Percentiles rank a stretch among this genome's conserved stretches.
phyloP scores from a whole-genome alignment of 2,888 invertebrate genomes.

The Brachyopa scutellaris region DNA sequence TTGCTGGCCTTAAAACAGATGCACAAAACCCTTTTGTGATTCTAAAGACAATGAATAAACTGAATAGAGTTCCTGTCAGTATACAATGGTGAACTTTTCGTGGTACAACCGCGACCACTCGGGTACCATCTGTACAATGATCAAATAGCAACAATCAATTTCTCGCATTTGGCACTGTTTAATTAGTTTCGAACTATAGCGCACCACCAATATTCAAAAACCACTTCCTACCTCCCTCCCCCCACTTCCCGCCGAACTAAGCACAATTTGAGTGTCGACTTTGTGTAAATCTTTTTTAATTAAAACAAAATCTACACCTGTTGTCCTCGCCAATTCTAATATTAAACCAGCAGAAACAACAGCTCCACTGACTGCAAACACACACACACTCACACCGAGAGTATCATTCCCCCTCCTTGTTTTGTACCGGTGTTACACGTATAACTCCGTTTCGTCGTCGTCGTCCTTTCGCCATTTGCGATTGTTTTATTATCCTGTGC shows the following conservation, averaged over 20 bases:
- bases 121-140: slow-evolving; percentile 56
- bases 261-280: slow-evolving; percentile 66
- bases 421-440: slow-evolving; percentile 3
- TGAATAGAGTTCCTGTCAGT: not conserved
- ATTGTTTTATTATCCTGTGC: slow-evolving; percentile 68
- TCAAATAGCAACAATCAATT: slow-evolving; percentile 58
- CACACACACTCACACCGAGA: not conserved
- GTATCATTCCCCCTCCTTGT: not conserved
- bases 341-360: slow-evolving; percentile 31
- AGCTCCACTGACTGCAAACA: not conserved
- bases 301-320: slow-evolving; percentile 72
- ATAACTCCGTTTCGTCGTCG: slow-evolving; percentile 26
- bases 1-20: no score
- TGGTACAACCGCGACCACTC: not conserved
- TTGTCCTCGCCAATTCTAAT: slow-evolving; percentile 67
- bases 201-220: slow-evolving; percentile 17
- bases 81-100: slow-evolving; percentile 25
- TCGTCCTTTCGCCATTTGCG: slow-evolving; percentile 54
- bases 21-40: no score
- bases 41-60: slow-evolving; percentile 35
- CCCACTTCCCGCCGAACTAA: slow-evolving; percentile 21
- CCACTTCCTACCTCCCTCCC: slow-evolving; percentile 1
- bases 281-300: slow-evolving; percentile 71
- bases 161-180: slow-evolving; percentile 59
- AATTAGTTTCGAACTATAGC: slow-evolving; percentile 67